phyloP scores from a whole-genome alignment of 2,888 invertebrate genomes.

The Entomobrya proxima region DNA sequence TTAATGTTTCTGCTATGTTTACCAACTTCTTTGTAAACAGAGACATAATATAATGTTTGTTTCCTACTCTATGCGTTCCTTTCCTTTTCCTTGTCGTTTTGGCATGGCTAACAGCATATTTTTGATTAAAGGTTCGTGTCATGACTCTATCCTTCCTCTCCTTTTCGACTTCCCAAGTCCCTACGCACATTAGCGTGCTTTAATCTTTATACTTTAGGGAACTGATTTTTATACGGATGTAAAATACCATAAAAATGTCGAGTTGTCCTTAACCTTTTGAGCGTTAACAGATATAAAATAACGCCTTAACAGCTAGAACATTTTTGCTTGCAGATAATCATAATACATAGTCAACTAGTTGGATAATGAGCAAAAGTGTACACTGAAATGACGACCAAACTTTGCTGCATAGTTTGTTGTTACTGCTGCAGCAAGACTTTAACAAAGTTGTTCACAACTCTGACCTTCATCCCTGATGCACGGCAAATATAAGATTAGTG shows the following conservation, averaged over 20 bases:
- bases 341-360: background rate
- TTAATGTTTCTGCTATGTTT: too few relatives aligned
- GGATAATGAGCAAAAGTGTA: too few relatives aligned
- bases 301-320: background rate
- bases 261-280: constrained; percentile 53
- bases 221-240: constrained; percentile 34
- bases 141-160: background rate
- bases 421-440: background rate
- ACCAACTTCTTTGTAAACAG: background rate
- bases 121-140: constrained; percentile 1
- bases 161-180: background rate
- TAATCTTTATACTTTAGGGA: background rate
- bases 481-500: constrained; percentile 10
- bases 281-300: background rate
- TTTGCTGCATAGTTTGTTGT: background rate
- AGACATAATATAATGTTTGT: background rate
- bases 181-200: background rate
- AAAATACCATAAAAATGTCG: constrained; percentile 41
- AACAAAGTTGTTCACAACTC: background rate
- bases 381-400: background rate
- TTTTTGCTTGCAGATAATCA: background rate
- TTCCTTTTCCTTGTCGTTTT: constrained; percentile 37
- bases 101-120: constrained; percentile 17
- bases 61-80: constrained; percentile 17
- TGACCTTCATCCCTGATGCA: constrained; percentile 39